These are phyloP conservation scores for Amiota minor DNA, from an alignment of 2,888 invertebrate species.

Conservation along the genomic window DNA sequence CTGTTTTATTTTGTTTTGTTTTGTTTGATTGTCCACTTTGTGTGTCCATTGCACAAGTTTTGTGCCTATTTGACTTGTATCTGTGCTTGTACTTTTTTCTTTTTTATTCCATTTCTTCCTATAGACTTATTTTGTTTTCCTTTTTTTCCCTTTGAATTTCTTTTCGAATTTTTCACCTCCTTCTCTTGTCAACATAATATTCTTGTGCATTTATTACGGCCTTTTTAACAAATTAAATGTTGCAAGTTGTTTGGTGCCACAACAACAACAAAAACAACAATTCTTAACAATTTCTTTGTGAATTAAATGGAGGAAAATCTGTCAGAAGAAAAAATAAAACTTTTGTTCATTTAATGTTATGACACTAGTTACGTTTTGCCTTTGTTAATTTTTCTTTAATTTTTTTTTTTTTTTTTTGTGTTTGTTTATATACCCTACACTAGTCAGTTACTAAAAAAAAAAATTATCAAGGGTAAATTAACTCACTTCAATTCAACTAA, in stretches of 20 bases:
- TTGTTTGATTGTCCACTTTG: slow-evolving; percentile 39
- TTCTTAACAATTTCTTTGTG: slow-evolving; percentile 14
- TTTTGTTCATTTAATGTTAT: neutral
- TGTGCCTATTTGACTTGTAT: slow-evolving; percentile 39
- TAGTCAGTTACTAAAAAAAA: too few relatives aligned
- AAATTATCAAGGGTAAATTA: too few relatives aligned
- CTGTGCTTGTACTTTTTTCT: too few relatives aligned
- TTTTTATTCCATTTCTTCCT: slow-evolving; percentile 35
- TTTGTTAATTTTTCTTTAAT: neutral
- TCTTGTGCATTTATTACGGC: slow-evolving; percentile 49
- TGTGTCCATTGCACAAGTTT: slow-evolving; percentile 38
- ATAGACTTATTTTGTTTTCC: slow-evolving; percentile 50
- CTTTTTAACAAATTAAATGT: slow-evolving; percentile 72
- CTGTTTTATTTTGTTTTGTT: slow-evolving; percentile 28
- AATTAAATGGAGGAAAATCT: neutral
- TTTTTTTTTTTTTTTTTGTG: neutral
- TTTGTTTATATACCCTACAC: neutral
- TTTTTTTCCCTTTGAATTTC: slow-evolving; percentile 27
- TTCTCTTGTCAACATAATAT: neutral
- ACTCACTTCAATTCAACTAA: too few relatives aligned
- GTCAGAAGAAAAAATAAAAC: neutral
- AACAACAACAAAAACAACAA: slow-evolving; percentile 1
- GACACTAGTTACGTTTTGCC: neutral
- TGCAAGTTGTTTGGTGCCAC: slow-evolving; percentile 49
- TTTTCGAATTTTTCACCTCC: slow-evolving; percentile 18